A percentile compares a stretch with the other conserved stretches of the same genome.
phyloP scores from a whole-genome alignment of 2,113 vertebrate genomes.

The Heterotis niloticus region DNA sequence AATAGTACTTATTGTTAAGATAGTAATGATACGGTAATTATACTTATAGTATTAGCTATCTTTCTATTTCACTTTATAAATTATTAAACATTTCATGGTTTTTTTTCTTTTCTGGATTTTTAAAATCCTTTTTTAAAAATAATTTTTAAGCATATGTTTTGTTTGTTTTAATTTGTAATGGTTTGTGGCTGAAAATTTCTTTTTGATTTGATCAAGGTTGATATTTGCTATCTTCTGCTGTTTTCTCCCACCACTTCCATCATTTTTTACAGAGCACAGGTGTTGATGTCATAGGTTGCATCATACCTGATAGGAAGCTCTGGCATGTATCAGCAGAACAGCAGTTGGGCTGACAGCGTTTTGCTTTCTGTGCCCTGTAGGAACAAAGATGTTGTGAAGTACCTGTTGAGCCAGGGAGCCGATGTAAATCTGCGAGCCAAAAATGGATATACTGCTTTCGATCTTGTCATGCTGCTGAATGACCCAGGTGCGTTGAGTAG shows the following conservation, averaged over 20 bases:
- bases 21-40: too few species aligned
- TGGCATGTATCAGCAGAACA: neutral
- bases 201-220: too few species aligned
- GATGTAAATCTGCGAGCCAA: constrained; percentile 88
- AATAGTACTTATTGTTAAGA: too few species aligned
- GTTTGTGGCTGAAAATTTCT: too few species aligned
- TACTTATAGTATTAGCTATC: too few species aligned
- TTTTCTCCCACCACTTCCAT: too few species aligned
- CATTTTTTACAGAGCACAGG: too few species aligned
- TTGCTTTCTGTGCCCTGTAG: constrained; percentile 51
- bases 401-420: constrained; percentile 85
- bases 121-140: neutral
- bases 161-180: neutral
- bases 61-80: too few species aligned
- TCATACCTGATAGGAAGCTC: neutral
- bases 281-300: too few species aligned
- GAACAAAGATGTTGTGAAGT: constrained; percentile 92
- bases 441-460: constrained; percentile 95
- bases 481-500: constrained; percentile 77
- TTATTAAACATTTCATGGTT: too few species aligned
- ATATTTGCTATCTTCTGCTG: too few species aligned
- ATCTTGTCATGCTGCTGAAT: constrained; percentile 92
- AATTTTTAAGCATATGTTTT: neutral
- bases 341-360: neutral
- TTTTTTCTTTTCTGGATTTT: too few species aligned